These are phyloP conservation scores for Syndactyla subalaris DNA, from an alignment of 2,797 vertebrate species.

Conservation along the genomic window DNA sequence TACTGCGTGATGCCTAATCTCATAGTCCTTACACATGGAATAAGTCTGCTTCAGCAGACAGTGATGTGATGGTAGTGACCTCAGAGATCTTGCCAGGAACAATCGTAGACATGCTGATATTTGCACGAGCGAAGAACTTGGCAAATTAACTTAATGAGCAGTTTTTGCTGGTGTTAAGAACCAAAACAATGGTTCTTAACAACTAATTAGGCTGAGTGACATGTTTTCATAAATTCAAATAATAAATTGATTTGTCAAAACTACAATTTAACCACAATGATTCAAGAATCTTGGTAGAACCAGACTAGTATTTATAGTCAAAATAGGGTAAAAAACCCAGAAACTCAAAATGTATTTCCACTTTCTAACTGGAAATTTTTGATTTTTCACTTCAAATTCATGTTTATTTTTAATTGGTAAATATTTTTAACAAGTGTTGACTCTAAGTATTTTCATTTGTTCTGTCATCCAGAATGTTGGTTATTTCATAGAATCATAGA, in stretches of 20 bases:
- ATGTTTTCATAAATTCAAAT: slow-evolving; percentile 34
- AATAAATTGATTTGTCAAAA: slow-evolving; percentile 30
- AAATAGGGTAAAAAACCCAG: neutral
- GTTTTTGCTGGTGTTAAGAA: neutral
- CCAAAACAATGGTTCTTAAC: slow-evolving; percentile 10
- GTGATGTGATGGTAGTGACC: neutral
- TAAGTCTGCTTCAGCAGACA: neutral
- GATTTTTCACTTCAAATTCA: neutral
- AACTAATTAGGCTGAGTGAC: slow-evolving; percentile 17
- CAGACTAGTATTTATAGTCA: neutral
- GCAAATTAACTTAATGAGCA: slow-evolving; percentile 2
- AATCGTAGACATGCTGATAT: neutral
- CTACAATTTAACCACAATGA: neutral
- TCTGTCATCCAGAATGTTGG: neutral
- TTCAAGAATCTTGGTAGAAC: neutral
- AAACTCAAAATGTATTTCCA: neutral
- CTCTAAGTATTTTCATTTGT: neutral
- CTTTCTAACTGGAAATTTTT: neutral
- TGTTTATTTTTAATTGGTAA: neutral
- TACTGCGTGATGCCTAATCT: neutral
- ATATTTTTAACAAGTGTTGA: neutral
- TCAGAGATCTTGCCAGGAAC: neutral
- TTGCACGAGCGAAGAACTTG: neutral
- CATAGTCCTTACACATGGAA: neutral
- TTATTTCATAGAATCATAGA: neutral